Evolutionary conservation across 2,888 invertebrate species (phyloP).

Genomic region (Nemotelus nigrinus): DNA sequence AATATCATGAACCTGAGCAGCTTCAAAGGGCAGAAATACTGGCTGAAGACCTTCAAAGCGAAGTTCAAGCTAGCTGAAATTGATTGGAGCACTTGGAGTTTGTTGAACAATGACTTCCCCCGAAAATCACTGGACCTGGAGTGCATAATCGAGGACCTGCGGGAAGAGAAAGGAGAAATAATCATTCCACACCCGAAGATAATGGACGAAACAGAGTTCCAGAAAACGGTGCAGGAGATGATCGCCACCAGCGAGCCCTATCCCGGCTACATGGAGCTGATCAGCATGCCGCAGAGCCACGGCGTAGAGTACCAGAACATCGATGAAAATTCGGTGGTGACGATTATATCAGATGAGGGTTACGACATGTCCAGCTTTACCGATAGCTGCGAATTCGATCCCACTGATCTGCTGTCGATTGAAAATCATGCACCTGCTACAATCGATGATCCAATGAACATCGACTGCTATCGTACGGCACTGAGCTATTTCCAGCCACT

Average conservation of each 20-base stretch:
- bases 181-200: slow-evolving; percentile 17
- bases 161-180: not conserved
- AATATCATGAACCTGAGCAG: slow-evolving; percentile 48
- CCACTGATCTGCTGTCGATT: slow-evolving; percentile 2
- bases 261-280: not conserved
- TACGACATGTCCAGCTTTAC: not conserved
- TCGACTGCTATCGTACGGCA: slow-evolving; percentile 18
- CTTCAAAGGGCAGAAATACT: slow-evolving; percentile 55
- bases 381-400: slow-evolving; percentile 11
- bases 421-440: not conserved
- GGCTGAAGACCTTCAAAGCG: slow-evolving; percentile 57
- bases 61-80: slow-evolving; percentile 57
- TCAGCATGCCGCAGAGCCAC: not conserved
- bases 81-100: slow-evolving; percentile 53
- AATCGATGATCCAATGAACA: slow-evolving; percentile 26
- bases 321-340: not conserved
- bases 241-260: not conserved
- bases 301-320: not conserved
- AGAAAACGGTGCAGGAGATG: not conserved
- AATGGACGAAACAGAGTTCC: slow-evolving; percentile 18
- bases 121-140: slow-evolving; percentile 6
- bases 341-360: slow-evolving; percentile 4
- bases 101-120: slow-evolving; percentile 37
- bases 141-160: slow-evolving; percentile 11
- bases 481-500: slow-evolving; percentile 22